Percentiles rank a stretch among this genome's conserved stretches.
Conservation (phyloP, 2,797 vertebrate species). For the Hafferia zeledoni region DNA sequence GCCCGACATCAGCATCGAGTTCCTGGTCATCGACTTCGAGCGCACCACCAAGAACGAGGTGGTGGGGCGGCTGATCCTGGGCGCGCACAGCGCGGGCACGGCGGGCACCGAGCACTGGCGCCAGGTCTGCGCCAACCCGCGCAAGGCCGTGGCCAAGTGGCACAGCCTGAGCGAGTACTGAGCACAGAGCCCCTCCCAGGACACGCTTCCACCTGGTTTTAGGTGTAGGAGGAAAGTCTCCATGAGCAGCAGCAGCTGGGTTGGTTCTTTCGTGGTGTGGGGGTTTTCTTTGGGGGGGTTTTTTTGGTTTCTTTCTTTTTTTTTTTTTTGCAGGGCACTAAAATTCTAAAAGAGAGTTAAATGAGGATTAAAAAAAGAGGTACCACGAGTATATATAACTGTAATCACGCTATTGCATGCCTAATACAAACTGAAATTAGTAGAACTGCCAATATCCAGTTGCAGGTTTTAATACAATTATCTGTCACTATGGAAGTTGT, state of each 20-base stretch:
- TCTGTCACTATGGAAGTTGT: constrained; percentile 77
- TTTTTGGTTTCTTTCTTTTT: too few relatives aligned
- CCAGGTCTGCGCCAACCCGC: constrained; percentile 88
- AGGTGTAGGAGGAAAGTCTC: constrained; percentile 74
- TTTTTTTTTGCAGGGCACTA: too few relatives aligned
- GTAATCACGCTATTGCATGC: constrained; percentile 83
- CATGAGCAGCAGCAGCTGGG: constrained; percentile 58
- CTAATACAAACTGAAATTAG: constrained; percentile 77
- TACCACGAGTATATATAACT: constrained; percentile 73
- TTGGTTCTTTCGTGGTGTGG: constrained; percentile 65
- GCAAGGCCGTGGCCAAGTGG: constrained; percentile 92
- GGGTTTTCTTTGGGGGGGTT: too few relatives aligned
- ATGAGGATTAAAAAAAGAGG: background rate
- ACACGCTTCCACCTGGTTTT: background rate
- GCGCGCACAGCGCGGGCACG: constrained; percentile 84
- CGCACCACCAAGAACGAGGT: constrained; percentile 96
- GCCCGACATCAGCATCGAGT: constrained; percentile 91
- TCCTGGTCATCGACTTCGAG: constrained; percentile 95
- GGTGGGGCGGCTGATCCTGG: constrained; percentile 89
- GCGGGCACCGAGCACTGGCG: constrained; percentile 88
- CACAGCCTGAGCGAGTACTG: constrained; percentile 90
- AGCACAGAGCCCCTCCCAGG: background rate
- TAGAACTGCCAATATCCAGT: constrained; percentile 73
- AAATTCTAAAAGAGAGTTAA: too few relatives aligned
- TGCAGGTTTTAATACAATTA: constrained; percentile 72